Evolutionary conservation across 1,140 invertebrate genomes (phyloP).

Genomic region (Tetraneura akinire): DNA sequence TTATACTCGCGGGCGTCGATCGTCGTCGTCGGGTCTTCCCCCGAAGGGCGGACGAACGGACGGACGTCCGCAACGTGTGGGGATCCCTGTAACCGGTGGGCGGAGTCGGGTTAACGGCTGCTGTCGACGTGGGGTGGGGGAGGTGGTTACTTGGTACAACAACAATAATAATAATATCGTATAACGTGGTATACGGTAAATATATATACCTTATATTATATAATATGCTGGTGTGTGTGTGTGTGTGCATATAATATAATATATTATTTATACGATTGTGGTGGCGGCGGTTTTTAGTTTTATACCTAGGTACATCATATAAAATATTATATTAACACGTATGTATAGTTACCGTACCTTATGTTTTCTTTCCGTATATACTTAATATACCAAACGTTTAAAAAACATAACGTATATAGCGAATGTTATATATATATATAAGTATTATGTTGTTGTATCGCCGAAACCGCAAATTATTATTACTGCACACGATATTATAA

Average conservation of each 20-base stretch:
- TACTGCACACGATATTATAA: background rate
- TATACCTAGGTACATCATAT: too few species aligned
- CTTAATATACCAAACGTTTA: too few species aligned
- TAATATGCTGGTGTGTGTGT: background rate
- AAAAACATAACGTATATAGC: background rate
- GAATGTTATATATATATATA: too few species aligned
- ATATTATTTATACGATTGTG: too few species aligned
- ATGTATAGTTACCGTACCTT: background rate
- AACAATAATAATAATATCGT: background rate
- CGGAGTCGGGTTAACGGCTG: conserved; percentile 34
- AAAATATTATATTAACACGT: background rate
- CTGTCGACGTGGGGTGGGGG: background rate
- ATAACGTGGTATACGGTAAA: background rate
- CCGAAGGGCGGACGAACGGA: conserved; percentile 46
- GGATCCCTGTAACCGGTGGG: conserved; percentile 47
- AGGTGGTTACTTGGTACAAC: background rate
- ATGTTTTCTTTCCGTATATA: background rate
- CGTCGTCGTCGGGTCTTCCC: conserved; percentile 40
- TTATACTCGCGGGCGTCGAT: conserved; percentile 33
- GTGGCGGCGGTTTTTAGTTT: too few species aligned
- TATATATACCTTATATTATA: too few species aligned
- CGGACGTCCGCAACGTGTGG: conserved; percentile 30
- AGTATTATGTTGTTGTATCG: too few species aligned
- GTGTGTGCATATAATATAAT: background rate
- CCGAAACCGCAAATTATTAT: conserved; percentile 47